Conservation (phyloP, 2,113 vertebrate genomes). For the Xenopus laevis region DNA sequence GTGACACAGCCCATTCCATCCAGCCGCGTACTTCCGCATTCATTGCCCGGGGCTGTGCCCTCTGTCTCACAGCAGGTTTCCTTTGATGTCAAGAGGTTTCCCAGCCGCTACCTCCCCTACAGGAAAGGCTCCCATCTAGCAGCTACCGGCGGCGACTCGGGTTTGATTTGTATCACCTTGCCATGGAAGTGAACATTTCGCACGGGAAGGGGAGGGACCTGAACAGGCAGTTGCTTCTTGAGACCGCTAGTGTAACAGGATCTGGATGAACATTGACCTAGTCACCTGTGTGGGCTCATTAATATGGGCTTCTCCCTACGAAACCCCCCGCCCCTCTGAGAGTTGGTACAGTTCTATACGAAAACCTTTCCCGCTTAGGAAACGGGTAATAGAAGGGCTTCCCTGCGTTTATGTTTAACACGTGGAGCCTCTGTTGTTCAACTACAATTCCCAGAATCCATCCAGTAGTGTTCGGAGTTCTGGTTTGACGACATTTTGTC, state of each 20-base stretch:
- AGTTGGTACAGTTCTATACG: no score
- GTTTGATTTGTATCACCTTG: constrained; percentile 96
- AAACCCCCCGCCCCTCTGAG: no score
- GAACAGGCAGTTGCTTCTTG: constrained; percentile 49
- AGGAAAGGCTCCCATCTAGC: constrained; percentile 26
- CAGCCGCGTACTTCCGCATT: neutral
- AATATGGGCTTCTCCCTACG: no score
- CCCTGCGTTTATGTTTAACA: no score
- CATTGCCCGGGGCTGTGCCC: neutral
- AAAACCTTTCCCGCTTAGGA: no score
- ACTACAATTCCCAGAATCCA: no score
- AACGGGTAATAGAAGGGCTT: no score
- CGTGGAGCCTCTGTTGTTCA: no score
- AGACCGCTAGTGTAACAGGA: neutral
- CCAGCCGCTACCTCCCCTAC: constrained; percentile 17
- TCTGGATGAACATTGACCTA: no score
- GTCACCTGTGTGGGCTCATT: no score
- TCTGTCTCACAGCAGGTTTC: neutral
- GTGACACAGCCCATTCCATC: neutral
- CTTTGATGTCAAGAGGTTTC: constrained; percentile 29
- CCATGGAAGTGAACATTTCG: constrained; percentile 86
- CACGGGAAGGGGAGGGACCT: constrained; percentile 96
- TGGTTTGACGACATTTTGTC: no score
- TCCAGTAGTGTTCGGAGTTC: no score
- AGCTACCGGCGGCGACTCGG: constrained; percentile 67